Conservation (phyloP, 2,888 invertebrate genomes). For the Drosophila austrosaltans region DNA sequence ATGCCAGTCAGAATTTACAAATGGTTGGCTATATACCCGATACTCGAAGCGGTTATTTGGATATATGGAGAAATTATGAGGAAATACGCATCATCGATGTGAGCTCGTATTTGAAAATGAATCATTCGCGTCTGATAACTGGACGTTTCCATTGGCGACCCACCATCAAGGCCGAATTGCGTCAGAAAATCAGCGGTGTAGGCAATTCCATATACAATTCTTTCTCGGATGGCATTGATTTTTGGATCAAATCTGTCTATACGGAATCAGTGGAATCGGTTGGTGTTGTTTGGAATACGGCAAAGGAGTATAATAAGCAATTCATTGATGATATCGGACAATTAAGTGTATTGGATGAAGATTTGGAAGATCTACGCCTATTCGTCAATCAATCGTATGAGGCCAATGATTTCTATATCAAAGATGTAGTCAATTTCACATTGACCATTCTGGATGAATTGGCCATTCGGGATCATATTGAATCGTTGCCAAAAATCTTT, state of each 20-base stretch:
- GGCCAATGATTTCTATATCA: conserved; percentile 92
- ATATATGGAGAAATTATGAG: conserved; percentile 92
- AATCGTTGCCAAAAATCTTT: conserved; percentile 91
- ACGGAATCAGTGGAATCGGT: conserved; percentile 88
- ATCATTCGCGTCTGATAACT: conserved; percentile 92
- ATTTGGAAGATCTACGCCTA: conserved; percentile 85
- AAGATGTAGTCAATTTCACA: conserved; percentile 89
- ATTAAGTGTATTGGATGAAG: conserved; percentile 87
- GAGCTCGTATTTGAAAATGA: conserved; percentile 90
- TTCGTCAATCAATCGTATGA: conserved; percentile 91
- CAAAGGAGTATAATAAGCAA: conserved; percentile 87
- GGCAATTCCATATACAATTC: conserved; percentile 84
- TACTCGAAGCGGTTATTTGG: conserved; percentile 89
- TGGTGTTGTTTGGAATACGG: conserved; percentile 89
- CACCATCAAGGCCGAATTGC: conserved; percentile 87
- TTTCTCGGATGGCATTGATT: conserved; percentile 85
- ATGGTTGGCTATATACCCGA: conserved; percentile 91
- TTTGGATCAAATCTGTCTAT: conserved; percentile 88
- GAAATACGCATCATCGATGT: conserved; percentile 91
- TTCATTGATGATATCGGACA: conserved; percentile 89
- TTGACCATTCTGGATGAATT: conserved; percentile 90
- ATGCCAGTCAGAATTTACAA: conserved; percentile 87
- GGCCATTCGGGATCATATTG: conserved; percentile 90
- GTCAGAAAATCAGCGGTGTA: conserved; percentile 84
- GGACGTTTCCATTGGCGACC: conserved; percentile 92